Percentiles rank a stretch among this genome's conserved stretches.
These are phyloP conservation scores for Amblyopsis hoosieri DNA, from an alignment of 2,797 vertebrate species.

Conservation along the genomic window DNA sequence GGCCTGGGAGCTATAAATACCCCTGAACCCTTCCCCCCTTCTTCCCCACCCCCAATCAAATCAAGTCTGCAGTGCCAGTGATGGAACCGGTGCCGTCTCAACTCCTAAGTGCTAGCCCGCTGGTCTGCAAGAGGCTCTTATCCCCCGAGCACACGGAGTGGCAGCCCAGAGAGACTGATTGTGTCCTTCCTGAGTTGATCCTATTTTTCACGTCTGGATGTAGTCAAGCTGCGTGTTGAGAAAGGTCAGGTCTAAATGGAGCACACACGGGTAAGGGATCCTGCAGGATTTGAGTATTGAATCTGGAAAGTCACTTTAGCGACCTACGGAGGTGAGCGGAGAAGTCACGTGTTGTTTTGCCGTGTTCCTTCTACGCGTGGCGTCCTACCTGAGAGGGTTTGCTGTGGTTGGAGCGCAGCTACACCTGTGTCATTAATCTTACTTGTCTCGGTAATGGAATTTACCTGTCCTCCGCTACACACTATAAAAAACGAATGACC, in stretches of 20 bases:
- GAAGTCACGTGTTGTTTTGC: background rate
- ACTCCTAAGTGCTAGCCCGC: conserved; percentile 9
- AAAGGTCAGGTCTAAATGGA: conserved; percentile 73
- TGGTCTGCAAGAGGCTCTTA: conserved; percentile 26
- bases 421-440: conserved; percentile 45
- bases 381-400: conserved; percentile 20
- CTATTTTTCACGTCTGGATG: conserved; percentile 39
- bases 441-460: conserved; percentile 34
- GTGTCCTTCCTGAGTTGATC: conserved; percentile 35
- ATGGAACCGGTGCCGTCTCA: conserved; percentile 16
- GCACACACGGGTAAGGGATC: conserved; percentile 41
- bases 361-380: conserved; percentile 17
- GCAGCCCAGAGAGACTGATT: conserved; percentile 26
- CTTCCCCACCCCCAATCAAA: conserved; percentile 24
- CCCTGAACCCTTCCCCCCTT: conserved; percentile 12
- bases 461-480: conserved; percentile 40
- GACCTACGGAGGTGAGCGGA: conserved; percentile 16
- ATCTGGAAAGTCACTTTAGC: conserved; percentile 61
- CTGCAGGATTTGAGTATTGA: conserved; percentile 65
- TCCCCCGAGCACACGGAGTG: background rate
- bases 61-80: conserved; percentile 36
- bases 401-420: conserved; percentile 8
- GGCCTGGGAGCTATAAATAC: conserved; percentile 53
- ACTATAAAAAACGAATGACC: conserved; percentile 54
- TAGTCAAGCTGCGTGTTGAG: conserved; percentile 18